Evolutionary conservation across 2,113 vertebrate genomes (phyloP).

Genomic region (Tragelaphus strepsiceros): DNA sequence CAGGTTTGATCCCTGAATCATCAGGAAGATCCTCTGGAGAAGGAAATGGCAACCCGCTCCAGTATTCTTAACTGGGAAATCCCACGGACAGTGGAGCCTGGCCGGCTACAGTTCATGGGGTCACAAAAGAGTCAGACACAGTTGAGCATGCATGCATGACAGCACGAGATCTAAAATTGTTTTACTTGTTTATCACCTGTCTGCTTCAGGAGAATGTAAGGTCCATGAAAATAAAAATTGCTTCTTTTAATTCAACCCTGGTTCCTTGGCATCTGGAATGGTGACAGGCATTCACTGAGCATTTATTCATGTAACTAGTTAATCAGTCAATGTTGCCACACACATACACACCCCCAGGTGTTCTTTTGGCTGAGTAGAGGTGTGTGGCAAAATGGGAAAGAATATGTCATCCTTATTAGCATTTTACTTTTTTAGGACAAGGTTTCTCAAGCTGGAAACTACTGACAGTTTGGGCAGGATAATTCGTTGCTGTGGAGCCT

Average conservation of each 20-base stretch:
- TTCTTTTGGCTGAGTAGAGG: not conserved
- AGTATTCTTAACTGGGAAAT: not conserved
- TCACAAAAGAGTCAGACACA: not conserved
- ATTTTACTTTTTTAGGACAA: not conserved
- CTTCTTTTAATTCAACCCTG: not conserved
- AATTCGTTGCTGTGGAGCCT: not conserved
- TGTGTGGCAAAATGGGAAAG: not conserved
- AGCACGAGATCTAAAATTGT: not conserved
- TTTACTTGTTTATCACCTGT: not conserved
- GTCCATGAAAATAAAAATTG: not conserved
- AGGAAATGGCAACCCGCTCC: not conserved
- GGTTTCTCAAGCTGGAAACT: not conserved
- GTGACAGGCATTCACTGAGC: not conserved
- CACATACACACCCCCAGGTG: not conserved
- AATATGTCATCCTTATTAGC: not conserved
- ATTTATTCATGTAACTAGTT: not conserved
- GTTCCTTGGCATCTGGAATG: not conserved
- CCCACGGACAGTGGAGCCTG: not conserved
- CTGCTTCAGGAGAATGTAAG: not conserved
- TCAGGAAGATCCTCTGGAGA: not conserved
- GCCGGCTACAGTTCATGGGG: not conserved
- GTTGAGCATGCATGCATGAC: not conserved
- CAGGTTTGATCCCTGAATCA: not conserved
- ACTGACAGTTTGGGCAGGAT: not conserved
- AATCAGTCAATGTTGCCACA: not conserved